These are phyloP conservation scores for Platycheirus rosarum DNA, from an alignment of 2,888 invertebrate species.

Conservation along the genomic window DNA sequence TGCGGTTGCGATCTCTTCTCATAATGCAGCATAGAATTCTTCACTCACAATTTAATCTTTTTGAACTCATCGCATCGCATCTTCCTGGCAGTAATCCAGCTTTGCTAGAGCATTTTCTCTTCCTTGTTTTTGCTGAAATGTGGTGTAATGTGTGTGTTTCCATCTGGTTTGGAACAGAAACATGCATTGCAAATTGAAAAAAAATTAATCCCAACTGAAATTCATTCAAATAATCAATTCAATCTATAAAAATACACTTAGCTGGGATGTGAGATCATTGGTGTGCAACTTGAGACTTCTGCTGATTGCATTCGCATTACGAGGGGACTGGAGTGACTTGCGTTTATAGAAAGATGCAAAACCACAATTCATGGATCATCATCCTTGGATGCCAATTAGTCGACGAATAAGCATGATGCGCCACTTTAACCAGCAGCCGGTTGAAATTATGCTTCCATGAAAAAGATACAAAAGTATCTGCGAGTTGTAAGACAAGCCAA, in stretches of 20 bases:
- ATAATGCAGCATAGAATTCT: slow-evolving; percentile 5
- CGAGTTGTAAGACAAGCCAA: slow-evolving; percentile 15
- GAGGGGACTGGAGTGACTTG: slow-evolving; percentile 4
- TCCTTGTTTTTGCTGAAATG: slow-evolving; percentile 35
- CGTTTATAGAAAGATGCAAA: slow-evolving; percentile 18
- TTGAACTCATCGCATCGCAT: slow-evolving; percentile 30
- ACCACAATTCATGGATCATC: slow-evolving; percentile 51
- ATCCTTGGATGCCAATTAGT: slow-evolving; percentile 58
- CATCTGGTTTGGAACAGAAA: slow-evolving; percentile 1
- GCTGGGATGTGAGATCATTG: slow-evolving; percentile 41
- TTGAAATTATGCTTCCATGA: slow-evolving; percentile 1
- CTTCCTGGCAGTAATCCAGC: slow-evolving; percentile 25
- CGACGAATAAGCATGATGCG: slow-evolving; percentile 5
- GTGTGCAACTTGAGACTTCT: background rate
- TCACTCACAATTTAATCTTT: slow-evolving; percentile 35
- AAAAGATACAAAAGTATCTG: slow-evolving; percentile 29
- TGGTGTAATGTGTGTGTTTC: no score
- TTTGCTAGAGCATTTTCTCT: slow-evolving; percentile 27
- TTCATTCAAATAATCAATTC: no score
- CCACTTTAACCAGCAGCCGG: slow-evolving; percentile 7
- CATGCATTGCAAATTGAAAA: background rate
- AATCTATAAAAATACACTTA: no score
- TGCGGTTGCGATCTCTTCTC: slow-evolving; percentile 33
- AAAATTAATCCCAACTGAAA: no score
- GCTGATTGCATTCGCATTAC: slow-evolving; percentile 8